Evolutionary conservation across 2,113 vertebrate species (phyloP).

Genomic region (Cathartes aura): DNA sequence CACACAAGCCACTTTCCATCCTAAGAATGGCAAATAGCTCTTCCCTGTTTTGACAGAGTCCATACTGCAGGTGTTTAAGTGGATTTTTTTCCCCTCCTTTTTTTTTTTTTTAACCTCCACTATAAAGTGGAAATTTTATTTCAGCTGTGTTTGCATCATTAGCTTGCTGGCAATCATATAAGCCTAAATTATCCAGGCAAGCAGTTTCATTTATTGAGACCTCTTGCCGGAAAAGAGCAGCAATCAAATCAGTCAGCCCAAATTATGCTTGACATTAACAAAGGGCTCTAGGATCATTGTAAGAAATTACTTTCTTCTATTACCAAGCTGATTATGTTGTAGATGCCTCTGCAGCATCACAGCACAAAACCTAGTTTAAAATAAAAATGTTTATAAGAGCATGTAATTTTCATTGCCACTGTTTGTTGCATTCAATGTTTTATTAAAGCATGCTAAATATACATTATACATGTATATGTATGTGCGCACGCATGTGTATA

Average conservation of each 20-base stretch:
- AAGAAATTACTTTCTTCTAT: conserved; percentile 63
- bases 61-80: conserved; percentile 19
- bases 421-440: conserved; percentile 20
- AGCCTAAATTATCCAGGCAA: conserved; percentile 70
- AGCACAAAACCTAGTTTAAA: neutral
- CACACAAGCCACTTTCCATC: neutral
- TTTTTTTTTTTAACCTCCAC: neutral
- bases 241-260: conserved; percentile 73
- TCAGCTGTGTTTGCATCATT: conserved; percentile 70
- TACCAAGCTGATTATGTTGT: conserved; percentile 43
- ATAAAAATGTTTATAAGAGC: conserved; percentile 24
- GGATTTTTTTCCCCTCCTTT: fast-evolving
- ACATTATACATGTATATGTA: neutral
- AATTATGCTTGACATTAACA: conserved; percentile 71
- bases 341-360: neutral
- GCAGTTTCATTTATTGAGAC: conserved; percentile 58
- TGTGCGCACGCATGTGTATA: fast-evolving
- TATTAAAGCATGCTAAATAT: conserved; percentile 24
- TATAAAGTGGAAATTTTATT: conserved; percentile 51
- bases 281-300: conserved; percentile 58
- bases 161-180: conserved; percentile 65
- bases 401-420: conserved; percentile 40
- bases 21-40: neutral
- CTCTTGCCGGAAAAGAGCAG: conserved; percentile 59
- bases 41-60: neutral